phyloP scores from a whole-genome alignment of 1,140 invertebrate genomes.

The Drosophila repletoides region DNA sequence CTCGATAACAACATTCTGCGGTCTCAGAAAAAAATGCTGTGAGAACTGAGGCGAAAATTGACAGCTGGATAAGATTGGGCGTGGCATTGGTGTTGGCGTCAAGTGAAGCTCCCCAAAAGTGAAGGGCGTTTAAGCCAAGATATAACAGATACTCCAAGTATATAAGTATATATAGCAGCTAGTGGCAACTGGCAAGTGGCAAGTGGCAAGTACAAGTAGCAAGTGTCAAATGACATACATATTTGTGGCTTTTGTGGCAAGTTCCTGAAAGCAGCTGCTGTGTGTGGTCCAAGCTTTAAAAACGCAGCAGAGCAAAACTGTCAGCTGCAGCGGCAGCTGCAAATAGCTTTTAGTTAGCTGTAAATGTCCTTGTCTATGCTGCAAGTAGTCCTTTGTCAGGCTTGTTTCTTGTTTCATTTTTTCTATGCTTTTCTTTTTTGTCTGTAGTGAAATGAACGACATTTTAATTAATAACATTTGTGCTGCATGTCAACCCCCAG shows the following conservation, averaged over 20 bases:
- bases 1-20: conserved; percentile 54
- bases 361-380: conserved; percentile 4
- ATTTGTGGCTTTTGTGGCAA: conserved; percentile 72
- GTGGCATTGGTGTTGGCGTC: conserved; percentile 10
- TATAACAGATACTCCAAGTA: conserved; percentile 26
- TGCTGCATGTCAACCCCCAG: conserved; percentile 34
- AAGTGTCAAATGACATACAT: conserved; percentile 78
- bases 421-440: conserved; percentile 14
- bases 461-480: conserved; percentile 82
- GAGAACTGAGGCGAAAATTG: conserved; percentile 51
- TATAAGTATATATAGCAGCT: not conserved
- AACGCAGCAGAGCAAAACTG: conserved; percentile 49
- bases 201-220: conserved; percentile 33
- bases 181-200: not conserved
- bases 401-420: conserved; percentile 34
- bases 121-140: conserved; percentile 65
- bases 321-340: conserved; percentile 69
- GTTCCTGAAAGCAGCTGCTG: conserved; percentile 45
- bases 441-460: conserved; percentile 64
- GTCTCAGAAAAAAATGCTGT: conserved; percentile 37
- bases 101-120: conserved; percentile 43
- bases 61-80: conserved; percentile 49
- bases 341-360: conserved; percentile 6
- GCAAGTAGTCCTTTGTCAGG: conserved; percentile 46
- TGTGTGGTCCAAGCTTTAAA: conserved; percentile 57